Base-by-base conservation (phyloP, 2,888 invertebrate species). In the Phyto melanocephala region DNA sequence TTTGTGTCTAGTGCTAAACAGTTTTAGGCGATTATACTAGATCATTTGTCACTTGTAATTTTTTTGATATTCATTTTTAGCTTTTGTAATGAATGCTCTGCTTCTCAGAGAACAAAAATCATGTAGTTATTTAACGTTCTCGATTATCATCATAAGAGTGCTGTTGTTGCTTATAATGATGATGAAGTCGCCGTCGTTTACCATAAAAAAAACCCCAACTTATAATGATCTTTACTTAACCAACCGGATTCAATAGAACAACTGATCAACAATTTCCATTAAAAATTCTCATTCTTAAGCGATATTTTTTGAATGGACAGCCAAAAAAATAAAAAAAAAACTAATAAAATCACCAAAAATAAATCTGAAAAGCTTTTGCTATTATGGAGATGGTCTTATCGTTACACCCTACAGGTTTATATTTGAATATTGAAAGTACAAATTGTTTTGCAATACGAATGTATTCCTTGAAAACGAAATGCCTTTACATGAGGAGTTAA, bases 181-280 rank as follows among this genome's bases (percentile, higher is more conserved):
- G 28, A 28, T 58, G 28, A 28, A 65, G 11, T 17, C 13, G 22
- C 35, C n/a, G n/a, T n/a, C n/a, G n/a, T n/a, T n/a, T n/a, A n/a
- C n/a, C n/a, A n/a, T n/a, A n/a, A n/a, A n/a, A n/a, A n/a, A n/a
- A 40, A 28, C 40, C 37, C 54, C n/a, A 28, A 24, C 17, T 24
- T 37, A 37, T 86, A 42, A 60, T 42, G 11, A 58, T 20, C 6
- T 13, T 33, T 52, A 88, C 87, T 86, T 85, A 87, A 86, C 80
- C 85, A 88, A 89, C 89, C 89, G 89, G 89, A 87, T 89, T 81
- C 33, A 82, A 28, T 56, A 86, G 85, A 88, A 87, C 86, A 45
- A 58, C 84, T 42, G 52, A 79, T 11, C 35, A 52, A 54, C 54
- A 54, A 86, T 86, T 86, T 85, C 86, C 86, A 88, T 88, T 86